Base-by-base conservation (phyloP, 2,113 vertebrate species). In the Psilopsiagon aymara region DNA sequence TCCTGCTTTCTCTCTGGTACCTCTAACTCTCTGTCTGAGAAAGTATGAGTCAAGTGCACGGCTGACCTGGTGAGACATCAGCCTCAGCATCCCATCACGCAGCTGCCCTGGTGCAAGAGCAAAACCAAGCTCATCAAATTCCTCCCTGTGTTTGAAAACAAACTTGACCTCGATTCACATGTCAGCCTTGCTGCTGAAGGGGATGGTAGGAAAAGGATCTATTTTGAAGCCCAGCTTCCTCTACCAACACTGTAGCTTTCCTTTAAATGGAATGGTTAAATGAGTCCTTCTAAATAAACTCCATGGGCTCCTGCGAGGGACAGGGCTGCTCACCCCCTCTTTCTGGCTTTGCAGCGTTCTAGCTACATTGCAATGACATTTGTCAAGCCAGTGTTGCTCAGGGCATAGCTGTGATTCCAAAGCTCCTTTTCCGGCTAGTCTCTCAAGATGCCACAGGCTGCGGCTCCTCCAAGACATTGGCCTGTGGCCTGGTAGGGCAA, bases 1-100 rank as follows among this genome's bases (percentile, higher is more conserved):
- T 63, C 5, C 13, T 41, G 55, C 31, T 87, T 64, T 28, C 33
- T 24, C 27, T 41, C 33, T 3, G 10, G 13, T 12, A 15, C 35
- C 39, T 53, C 43, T 3, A 3, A 23, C 31, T 70, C 74, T 35
- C 25, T 23, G 12, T 28, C 52, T 12, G 15, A 9, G 57, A 16
- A 23, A 79, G 44, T 12, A 5, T 2, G 15, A 33, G 53, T 44
- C 13, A 28, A 76, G 28, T 11, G 33, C 37, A 2, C 16, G 25
- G 73, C 19, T 55, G 86, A 59, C 27, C 41, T 13, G 41, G 17
- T 17, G 53, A 46, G 55, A 17, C 46, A 46, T 1, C 74, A 33
- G 16, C 7, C 4, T 5, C 1, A 15, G 64, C 53, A 20, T 19
- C 11, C 35, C 49, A 51, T 17, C 27, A 3, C 0, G 0, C 17